These are phyloP conservation scores for Hylaea fasciaria DNA, from an alignment of 2,888 invertebrate genomes.

Conservation along the genomic window DNA sequence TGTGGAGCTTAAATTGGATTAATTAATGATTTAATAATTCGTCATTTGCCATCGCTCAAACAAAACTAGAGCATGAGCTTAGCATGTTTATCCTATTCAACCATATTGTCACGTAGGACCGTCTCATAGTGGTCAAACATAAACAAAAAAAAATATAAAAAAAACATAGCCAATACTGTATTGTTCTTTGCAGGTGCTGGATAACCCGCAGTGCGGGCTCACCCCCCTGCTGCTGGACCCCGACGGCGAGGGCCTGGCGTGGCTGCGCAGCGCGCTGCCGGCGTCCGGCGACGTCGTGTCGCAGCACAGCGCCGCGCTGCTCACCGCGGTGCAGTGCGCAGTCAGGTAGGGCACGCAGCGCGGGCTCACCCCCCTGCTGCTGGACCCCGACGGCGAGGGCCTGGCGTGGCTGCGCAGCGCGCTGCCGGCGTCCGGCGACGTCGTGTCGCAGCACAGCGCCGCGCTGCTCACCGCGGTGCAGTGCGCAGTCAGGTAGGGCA, in stretches of 20 bases:
- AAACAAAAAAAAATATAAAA: no score
- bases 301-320: constrained; percentile 90
- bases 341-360: constrained; percentile 83
- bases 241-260: constrained; percentile 91
- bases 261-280: constrained; percentile 90
- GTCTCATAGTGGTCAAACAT: no score
- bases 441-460: constrained; percentile 90
- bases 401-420: constrained; percentile 92
- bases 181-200: constrained; percentile 54
- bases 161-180: no score
- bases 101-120: no score
- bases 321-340: constrained; percentile 90
- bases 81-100: no score
- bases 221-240: constrained; percentile 96
- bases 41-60: no score
- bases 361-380: constrained; percentile 89
- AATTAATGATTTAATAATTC: no score
- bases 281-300: constrained; percentile 91
- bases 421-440: constrained; percentile 88
- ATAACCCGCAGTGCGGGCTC: constrained; percentile 77
- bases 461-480: constrained; percentile 91
- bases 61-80: no score
- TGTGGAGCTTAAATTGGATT: no score
- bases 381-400: constrained; percentile 96
- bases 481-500: constrained; percentile 86